Conservation (phyloP, 2,797 vertebrate species). For the Nyctalus aviator region DNA sequence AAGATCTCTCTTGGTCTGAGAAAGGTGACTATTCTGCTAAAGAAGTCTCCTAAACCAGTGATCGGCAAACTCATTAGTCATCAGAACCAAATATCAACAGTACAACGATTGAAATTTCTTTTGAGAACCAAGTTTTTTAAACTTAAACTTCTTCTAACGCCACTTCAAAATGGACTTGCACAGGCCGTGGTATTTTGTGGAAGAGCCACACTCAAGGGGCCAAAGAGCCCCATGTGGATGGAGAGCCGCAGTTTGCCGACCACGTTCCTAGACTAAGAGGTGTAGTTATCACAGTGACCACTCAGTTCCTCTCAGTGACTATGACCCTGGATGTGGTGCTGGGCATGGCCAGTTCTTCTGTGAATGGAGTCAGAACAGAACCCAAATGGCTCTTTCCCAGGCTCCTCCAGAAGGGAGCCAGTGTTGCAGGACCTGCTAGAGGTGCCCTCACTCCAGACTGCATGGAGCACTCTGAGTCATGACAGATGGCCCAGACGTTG, state of each 20-base stretch:
- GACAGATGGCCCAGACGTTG: not conserved
- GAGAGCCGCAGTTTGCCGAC: too few species aligned
- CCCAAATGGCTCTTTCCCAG: not conserved
- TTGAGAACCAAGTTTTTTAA: too few species aligned
- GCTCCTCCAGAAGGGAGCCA: not conserved
- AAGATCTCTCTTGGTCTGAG: constrained; percentile 29
- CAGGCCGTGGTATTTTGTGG: too few species aligned
- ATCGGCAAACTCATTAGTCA: too few species aligned
- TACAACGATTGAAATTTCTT: too few species aligned
- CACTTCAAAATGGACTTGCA: too few species aligned
- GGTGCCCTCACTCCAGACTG: not conserved
- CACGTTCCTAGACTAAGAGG: not conserved
- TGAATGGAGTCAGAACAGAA: constrained; percentile 59
- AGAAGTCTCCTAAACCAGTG: not conserved
- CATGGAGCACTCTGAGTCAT: not conserved
- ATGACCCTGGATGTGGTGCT: constrained; percentile 48
- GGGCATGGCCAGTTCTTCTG: constrained; percentile 41
- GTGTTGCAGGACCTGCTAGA: constrained; percentile 22
- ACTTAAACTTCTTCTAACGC: too few species aligned
- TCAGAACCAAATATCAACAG: too few species aligned
- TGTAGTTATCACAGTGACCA: not conserved
- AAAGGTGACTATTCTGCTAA: constrained; percentile 52
- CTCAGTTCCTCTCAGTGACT: constrained; percentile 3
- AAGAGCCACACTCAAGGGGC: too few species aligned
- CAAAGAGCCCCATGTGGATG: too few species aligned